Evolutionary conservation across 35 echinoderm and acorn worm genomes (phyloP), one percentile per base, ranked within the genome.

Genomic region (Patiria miniata): DNA sequence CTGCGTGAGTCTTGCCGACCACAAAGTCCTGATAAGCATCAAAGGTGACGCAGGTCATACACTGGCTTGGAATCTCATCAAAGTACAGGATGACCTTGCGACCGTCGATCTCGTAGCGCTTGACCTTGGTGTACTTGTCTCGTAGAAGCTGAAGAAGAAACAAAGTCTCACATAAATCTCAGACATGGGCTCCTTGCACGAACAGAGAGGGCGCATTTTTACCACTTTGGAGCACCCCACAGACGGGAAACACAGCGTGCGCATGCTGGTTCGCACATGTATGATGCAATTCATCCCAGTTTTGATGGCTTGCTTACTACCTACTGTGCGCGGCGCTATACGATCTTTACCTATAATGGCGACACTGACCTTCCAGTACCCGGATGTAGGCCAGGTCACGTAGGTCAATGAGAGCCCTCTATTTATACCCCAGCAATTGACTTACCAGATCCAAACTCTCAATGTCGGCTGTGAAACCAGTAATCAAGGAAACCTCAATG

Each of bases 41-140:
- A 53, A 99, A 99, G 28, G 52, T 81, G 18, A 99, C 81, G 55
- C 96, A 99, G 22, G 96, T 99, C 89, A 95, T 91, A 57, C 96
- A 99, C 86, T 99, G 92, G 39, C 96, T 99, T 17, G 96, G 86
- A 8, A 99, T 99, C 55, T 99, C 96, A 61, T 99, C 93, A 92
- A 94, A 99, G 81, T 99, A 99, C 37, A 99, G 90, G 73, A 99
- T 89, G 22, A 99, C 96, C 18, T 86, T 91, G 8, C 92, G 81
- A 34, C 93, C 92, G 47, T 99, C 87, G 2, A 99, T 82, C 83
- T 99, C 96, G 37, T 95, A 99, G 0, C 92, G 86, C 79, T 95
- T 99, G 0, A 99, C 86, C 39, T 88, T 88, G 73, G 91, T 58
- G 37, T 94, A 61, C 39, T 84, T 83, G 78, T 91, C 86, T 15